phyloP scores from a whole-genome alignment of 2,797 vertebrate genomes.

The Danio tinwini region DNA sequence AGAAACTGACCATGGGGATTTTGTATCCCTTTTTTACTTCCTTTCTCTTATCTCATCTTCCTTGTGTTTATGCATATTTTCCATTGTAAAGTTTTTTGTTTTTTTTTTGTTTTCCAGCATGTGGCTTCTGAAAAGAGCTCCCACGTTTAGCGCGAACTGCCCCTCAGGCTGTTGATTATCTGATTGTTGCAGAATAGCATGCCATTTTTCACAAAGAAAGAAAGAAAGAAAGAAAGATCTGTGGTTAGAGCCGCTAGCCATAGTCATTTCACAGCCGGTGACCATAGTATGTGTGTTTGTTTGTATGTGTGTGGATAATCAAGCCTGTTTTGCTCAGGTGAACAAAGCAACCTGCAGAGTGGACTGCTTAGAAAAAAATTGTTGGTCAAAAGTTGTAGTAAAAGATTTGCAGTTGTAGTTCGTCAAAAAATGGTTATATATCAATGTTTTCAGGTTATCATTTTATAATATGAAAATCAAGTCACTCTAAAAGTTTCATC shows the following conservation, averaged over 20 bases:
- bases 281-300: too few relatives aligned
- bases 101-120: slow-evolving; percentile 12
- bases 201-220: slow-evolving; percentile 2
- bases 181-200: slow-evolving; percentile 1
- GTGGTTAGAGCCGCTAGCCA: too few relatives aligned
- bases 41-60: neutral
- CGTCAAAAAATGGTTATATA: too few relatives aligned
- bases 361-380: too few relatives aligned
- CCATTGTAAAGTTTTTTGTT: slow-evolving; percentile 32
- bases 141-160: neutral
- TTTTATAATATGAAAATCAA: too few relatives aligned
- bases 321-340: slow-evolving; percentile 1
- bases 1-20: neutral
- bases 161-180: slow-evolving; percentile 29
- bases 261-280: too few relatives aligned
- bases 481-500: too few relatives aligned
- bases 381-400: too few relatives aligned
- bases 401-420: too few relatives aligned
- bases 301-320: slow-evolving; percentile 1
- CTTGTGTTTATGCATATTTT: slow-evolving; percentile 28
- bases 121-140: slow-evolving; percentile 8
- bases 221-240: too few relatives aligned
- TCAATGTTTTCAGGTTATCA: too few relatives aligned
- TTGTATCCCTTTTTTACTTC: neutral
- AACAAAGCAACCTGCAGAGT: neutral